Percentiles rank a stretch among this genome's conserved stretches.
These are phyloP conservation scores for Sceliomorpha sp. DNA, from an alignment of 2,888 invertebrate genomes.

Conservation along the genomic window DNA sequence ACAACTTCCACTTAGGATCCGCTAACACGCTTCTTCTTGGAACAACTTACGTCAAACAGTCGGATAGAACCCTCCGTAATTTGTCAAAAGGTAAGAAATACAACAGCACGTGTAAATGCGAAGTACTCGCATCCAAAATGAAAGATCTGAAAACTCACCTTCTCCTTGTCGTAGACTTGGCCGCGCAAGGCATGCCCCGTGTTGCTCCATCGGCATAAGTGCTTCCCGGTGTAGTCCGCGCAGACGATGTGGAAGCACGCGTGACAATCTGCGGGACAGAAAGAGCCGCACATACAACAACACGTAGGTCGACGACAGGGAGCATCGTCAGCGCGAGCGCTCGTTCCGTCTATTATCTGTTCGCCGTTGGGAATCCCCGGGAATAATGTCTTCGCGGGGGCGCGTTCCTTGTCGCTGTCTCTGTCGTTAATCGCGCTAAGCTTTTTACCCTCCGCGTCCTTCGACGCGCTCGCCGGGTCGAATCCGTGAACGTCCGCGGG, in stretches of 20 bases:
- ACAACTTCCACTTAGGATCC: too few relatives aligned
- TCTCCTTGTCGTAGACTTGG: constrained; percentile 75
- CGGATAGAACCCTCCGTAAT: too few relatives aligned
- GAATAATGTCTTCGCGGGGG: too few relatives aligned
- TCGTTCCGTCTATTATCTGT: constrained; percentile 42
- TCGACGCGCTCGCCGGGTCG: constrained; percentile 1
- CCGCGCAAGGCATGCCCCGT: constrained; percentile 75
- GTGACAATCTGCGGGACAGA: constrained; percentile 85
- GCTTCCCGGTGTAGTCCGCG: constrained; percentile 74
- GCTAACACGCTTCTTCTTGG: too few relatives aligned
- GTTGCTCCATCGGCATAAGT: constrained; percentile 77
- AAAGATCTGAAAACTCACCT: constrained; percentile 65
- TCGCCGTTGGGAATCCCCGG: constrained; percentile 21
- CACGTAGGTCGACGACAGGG: constrained; percentile 71
- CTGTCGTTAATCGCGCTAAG: too few relatives aligned
- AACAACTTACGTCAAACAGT: too few relatives aligned
- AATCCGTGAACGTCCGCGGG: constrained; percentile 3
- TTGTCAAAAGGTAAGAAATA: too few relatives aligned
- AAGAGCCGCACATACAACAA: constrained; percentile 84
- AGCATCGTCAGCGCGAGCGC: neutral
- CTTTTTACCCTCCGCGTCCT: neutral
- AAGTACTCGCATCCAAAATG: too few relatives aligned
- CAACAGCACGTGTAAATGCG: too few relatives aligned
- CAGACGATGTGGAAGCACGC: constrained; percentile 85
- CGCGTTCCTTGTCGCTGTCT: neutral